A percentile compares a stretch with the other conserved stretches of the same genome.
Conservation (phyloP, 2,113 vertebrate species). For the Leucosticte australis region DNA sequence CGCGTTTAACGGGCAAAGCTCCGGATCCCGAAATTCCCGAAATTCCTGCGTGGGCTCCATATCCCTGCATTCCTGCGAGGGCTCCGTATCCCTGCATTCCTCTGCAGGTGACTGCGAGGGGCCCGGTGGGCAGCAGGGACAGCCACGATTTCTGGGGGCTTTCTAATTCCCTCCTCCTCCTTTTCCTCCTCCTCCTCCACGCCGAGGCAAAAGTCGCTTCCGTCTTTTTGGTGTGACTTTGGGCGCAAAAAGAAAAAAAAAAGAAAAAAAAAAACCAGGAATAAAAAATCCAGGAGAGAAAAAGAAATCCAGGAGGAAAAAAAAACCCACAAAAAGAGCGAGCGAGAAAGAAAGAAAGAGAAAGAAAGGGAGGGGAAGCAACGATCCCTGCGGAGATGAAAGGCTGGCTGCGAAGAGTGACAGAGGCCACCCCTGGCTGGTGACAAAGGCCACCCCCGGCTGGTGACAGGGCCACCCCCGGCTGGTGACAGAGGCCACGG, state of each 20-base stretch:
- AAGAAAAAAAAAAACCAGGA: too few species aligned
- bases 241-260: not conserved
- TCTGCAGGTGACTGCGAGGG: conserved; percentile 40
- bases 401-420: not conserved
- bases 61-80: not conserved
- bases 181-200: not conserved
- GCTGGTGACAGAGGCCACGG: not conserved
- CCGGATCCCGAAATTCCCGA: not conserved
- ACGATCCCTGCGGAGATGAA: conserved; percentile 34
- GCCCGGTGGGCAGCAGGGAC: conserved; percentile 1
- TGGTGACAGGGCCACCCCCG: not conserved
- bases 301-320: not conserved
- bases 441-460: not conserved
- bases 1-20: not conserved
- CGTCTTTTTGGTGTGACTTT: not conserved
- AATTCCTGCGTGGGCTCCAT: not conserved
- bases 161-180: not conserved
- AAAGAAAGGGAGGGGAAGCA: not conserved
- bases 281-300: not conserved
- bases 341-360: not conserved
- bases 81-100: not conserved
- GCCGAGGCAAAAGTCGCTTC: not conserved
- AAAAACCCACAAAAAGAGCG: not conserved
- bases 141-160: not conserved
- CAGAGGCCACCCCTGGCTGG: not conserved